Conservation (phyloP, 2,888 invertebrate species). For the Coronaproctus castanopsis region DNA sequence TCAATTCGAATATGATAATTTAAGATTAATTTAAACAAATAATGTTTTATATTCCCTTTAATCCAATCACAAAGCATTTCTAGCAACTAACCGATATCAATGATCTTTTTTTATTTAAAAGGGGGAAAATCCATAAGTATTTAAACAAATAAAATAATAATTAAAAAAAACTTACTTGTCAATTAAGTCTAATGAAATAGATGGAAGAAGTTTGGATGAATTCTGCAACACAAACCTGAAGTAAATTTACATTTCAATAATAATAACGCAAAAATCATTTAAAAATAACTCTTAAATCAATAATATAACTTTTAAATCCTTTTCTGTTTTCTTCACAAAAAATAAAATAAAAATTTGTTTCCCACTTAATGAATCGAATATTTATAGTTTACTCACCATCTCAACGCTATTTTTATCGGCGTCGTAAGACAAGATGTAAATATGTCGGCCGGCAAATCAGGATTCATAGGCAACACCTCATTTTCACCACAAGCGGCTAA, state of each 20-base stretch:
- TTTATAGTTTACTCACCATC: slow-evolving; percentile 39
- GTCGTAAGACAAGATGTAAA: slow-evolving; percentile 97
- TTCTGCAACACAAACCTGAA: slow-evolving; percentile 61
- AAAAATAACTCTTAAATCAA: not conserved
- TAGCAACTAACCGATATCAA: no score
- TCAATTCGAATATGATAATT: no score
- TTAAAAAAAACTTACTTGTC: slow-evolving; percentile 48
- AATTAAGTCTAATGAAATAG: slow-evolving; percentile 61
- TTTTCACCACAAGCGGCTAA: slow-evolving; percentile 86
- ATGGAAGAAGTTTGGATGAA: slow-evolving; percentile 58
- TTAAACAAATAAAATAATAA: not conserved
- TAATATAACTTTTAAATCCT: not conserved
- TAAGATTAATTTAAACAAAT: no score
- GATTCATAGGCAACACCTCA: slow-evolving; percentile 88
- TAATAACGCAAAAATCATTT: not conserved
- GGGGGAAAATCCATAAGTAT: no score
- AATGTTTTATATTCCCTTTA: no score
- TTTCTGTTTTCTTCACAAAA: not conserved
- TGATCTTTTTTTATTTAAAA: no score
- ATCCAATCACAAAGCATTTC: no score
- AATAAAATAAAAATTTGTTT: slow-evolving; percentile 1
- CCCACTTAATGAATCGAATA: slow-evolving; percentile 2
- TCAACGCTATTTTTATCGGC: slow-evolving; percentile 85
- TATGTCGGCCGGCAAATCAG: slow-evolving; percentile 88
- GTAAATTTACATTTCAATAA: slow-evolving; percentile 6